Conservation (phyloP, 1,140 invertebrate genomes). For the Matsumurasca onukii region DNA sequence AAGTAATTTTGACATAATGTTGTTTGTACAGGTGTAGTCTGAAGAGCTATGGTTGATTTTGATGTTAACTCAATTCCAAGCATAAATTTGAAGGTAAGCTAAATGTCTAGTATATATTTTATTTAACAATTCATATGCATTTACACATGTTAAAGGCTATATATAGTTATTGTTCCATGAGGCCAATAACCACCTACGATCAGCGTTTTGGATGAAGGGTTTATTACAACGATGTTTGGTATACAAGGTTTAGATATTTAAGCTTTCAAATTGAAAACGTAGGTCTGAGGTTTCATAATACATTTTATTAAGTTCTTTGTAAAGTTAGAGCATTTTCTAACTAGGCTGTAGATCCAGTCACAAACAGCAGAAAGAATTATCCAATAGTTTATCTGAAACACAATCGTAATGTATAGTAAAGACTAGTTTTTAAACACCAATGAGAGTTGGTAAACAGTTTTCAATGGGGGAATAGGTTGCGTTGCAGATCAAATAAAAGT, state of each 20-base stretch:
- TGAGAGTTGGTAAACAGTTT: too few species aligned
- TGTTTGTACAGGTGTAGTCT: neutral
- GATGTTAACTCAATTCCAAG: neutral
- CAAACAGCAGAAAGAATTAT: too few species aligned
- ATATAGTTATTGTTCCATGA: neutral
- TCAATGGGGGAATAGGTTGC: too few species aligned
- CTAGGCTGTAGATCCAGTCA: too few species aligned
- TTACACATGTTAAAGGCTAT: neutral
- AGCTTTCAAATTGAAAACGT: neutral
- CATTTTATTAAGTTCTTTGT: too few species aligned
- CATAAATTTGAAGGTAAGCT: constrained; percentile 9
- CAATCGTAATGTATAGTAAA: too few species aligned
- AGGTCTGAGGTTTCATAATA: too few species aligned
- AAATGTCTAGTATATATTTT: neutral
- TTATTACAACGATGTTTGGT: neutral
- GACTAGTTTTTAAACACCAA: too few species aligned
- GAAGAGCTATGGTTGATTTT: neutral
- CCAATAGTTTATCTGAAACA: too few species aligned
- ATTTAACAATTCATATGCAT: neutral
- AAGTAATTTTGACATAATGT: too few species aligned
- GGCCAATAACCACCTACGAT: neutral
- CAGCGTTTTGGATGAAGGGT: neutral
- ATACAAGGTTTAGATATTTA: neutral
- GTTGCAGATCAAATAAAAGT: too few species aligned
- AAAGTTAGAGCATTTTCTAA: too few species aligned